A percentile compares a stretch with the other conserved stretches of the same genome.
Conservation (phyloP, 1,140 invertebrate genomes). For the Lethocerus indicus region DNA sequence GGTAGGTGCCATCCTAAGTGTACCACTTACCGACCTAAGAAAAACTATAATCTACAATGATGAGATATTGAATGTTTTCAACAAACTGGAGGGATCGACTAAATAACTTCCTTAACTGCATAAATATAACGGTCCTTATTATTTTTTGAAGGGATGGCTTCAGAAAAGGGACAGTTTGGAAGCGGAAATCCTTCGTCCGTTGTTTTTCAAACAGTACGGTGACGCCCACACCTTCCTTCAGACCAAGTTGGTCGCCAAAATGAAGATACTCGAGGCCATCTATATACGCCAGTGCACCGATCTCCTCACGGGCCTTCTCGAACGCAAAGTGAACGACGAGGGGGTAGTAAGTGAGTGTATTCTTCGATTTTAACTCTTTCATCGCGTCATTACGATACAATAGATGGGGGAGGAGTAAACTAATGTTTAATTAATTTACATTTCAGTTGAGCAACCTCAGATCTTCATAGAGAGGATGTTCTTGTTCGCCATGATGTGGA, state of each 20-base stretch:
- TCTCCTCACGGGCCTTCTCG: constrained; percentile 47
- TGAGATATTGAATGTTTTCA: too few species aligned
- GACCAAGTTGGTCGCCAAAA: constrained; percentile 58
- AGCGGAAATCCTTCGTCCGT: constrained; percentile 38
- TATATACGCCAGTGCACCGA: constrained; percentile 54
- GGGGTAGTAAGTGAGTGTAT: not conserved
- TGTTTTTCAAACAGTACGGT: constrained; percentile 64
- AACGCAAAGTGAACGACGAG: not conserved
- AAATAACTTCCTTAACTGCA: too few species aligned
- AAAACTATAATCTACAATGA: too few species aligned
- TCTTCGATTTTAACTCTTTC: too few species aligned
- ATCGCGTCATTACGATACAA: too few species aligned
- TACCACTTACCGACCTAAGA: too few species aligned
- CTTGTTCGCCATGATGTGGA: constrained; percentile 76
- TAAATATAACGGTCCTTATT: too few species aligned
- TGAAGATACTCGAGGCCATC: constrained; percentile 68
- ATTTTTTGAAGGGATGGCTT: constrained; percentile 58
- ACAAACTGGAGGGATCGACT: too few species aligned
- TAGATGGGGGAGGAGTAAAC: not conserved
- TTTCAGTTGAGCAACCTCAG: not conserved
- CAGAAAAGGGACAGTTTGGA: constrained; percentile 40
- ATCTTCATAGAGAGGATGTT: constrained; percentile 44
- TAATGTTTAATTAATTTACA: not conserved
- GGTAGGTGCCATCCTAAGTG: too few species aligned
- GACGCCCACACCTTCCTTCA: constrained; percentile 52